Base-by-base conservation (phyloP, 2,113 vertebrate genomes). In the Neogale vison region DNA sequence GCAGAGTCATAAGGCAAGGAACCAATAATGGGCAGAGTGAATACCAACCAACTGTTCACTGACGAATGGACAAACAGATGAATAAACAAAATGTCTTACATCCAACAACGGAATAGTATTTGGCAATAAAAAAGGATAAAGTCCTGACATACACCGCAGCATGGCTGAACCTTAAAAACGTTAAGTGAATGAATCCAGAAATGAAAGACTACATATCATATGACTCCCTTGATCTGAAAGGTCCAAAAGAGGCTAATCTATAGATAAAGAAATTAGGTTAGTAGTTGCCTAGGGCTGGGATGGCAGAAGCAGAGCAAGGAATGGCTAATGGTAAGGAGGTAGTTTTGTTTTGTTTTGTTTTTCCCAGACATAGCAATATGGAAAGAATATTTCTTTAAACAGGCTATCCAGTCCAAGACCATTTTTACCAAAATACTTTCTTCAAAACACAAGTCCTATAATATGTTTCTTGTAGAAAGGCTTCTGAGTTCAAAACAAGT, bases 71-170 rank as follows among this genome's bases (percentile, higher is more conserved):
- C 57, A 52, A 18, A n/a, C 17, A 12, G 47, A 42, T 9, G 29
- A 26, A 4, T 45, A 42, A 23, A 59, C 42, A 89, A 55, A 67
- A 17, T 0, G 12, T 1, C 14, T 57, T 6, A 0, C 1, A 10
- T 18, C 17, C 21, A 0, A 0, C 10, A 6, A 8, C 0, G 36
- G 34, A 20, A 6, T 4, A 77, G 6, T 39, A 24, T 0, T 7
- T 0, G 5, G 20, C 24, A 15, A 26, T 4, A 5, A 31, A n/a
- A 17, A 31, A 26, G n/a, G 20, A 50, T 1, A 23, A n/a, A 14
- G 59, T 3, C 1, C 0, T 0, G 10, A 29, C 1, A 7, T 29
- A 1, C 3, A 23, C 12, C 4, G 3, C 7, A 4, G 11, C 24
- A 6, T 0, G 31, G 24, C 1, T 6, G 29, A 9, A 8, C 29